Evolutionary conservation across 2,797 vertebrate genomes (phyloP), one percentile per base, ranked within the genome.

Genomic region (Sebastes alutus): DNA sequence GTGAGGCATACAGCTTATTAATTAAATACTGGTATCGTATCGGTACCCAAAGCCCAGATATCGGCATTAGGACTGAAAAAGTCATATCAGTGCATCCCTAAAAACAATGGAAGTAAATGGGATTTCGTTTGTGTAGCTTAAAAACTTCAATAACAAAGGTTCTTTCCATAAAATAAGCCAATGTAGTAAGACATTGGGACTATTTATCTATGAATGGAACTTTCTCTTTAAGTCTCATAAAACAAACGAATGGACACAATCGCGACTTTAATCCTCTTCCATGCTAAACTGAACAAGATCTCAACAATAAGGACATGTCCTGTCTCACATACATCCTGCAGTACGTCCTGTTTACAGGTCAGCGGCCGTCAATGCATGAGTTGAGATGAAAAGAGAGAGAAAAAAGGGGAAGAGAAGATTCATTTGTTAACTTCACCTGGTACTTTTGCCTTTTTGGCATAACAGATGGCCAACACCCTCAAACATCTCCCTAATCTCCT

Each of bases 351-450:
- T 81, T 81, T 9, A 54, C 18, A 66, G 29, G n/a, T 54, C 23
- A 72, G 52, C 3, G 20, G 27, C 4, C 86, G 32, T 46, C 81
- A 7, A 67, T 14, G 74, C 59, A 84, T 87, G 80, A 89, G 66
- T 65, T 30, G 32, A 85, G 3, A 85, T 84, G 72, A 82, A 86
- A n/a, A 49, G 68, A 55, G 42, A 3, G 14, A 29, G 20, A 25
- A 23, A 72, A 22, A 30, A 16, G 5, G 18, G 14, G 9, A 46
- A 46, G 42, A 33, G 11, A 49, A 7, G 23, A 65, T 30, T 46
- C 7, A 67, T 35, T 54, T 1, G 4, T 73, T 81, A 11, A 32
- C 64, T 38, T 56, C 22, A 72, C 38, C 60, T 59, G 49, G 42
- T 18, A 33, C 13, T 59, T 72, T 46, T 1, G 9, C 18, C n/a